Percentiles rank a stretch among this genome's conserved stretches.
phyloP scores from a whole-genome alignment of 2,113 vertebrate genomes.

The Nibea coibor region DNA sequence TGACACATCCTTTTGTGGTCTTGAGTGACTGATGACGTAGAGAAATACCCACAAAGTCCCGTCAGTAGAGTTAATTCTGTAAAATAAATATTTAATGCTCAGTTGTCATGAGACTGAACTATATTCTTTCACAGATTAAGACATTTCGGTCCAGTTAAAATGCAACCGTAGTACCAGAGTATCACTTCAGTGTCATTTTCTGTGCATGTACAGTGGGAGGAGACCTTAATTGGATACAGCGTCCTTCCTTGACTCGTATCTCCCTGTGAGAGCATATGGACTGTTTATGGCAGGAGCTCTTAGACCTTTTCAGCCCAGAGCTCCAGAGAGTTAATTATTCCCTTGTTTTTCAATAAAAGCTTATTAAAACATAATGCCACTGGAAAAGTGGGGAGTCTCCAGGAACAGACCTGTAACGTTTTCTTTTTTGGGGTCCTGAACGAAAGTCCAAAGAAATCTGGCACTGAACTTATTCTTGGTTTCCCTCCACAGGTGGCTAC shows the following conservation, averaged over 20 bases:
- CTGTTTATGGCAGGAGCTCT: constrained; percentile 25
- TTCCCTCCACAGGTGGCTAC: constrained; percentile 91
- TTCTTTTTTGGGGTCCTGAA: neutral
- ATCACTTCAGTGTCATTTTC: neutral
- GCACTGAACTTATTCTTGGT: constrained; percentile 22
- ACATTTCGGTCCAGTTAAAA: neutral
- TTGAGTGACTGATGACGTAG: neutral
- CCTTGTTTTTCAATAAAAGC: neutral
- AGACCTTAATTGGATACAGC: neutral
- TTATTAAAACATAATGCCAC: neutral
- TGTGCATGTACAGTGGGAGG: neutral
- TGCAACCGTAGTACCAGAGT: neutral
- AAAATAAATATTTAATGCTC: neutral
- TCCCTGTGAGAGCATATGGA: neutral
- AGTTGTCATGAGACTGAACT: neutral
- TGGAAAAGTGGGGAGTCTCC: neutral
- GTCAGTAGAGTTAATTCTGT: neutral
- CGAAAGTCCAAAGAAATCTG: constrained; percentile 6
- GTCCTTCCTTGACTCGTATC: neutral
- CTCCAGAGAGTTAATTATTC: constrained; percentile 3
- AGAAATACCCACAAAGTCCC: neutral
- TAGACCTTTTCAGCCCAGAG: constrained; percentile 22
- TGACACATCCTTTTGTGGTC: neutral
- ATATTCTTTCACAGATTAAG: neutral
- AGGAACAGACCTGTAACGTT: neutral